Evolutionary conservation across 2,888 invertebrate genomes (phyloP), one percentile per base, ranked within the genome.

Genomic region (Eustalomyia histrio): DNA sequence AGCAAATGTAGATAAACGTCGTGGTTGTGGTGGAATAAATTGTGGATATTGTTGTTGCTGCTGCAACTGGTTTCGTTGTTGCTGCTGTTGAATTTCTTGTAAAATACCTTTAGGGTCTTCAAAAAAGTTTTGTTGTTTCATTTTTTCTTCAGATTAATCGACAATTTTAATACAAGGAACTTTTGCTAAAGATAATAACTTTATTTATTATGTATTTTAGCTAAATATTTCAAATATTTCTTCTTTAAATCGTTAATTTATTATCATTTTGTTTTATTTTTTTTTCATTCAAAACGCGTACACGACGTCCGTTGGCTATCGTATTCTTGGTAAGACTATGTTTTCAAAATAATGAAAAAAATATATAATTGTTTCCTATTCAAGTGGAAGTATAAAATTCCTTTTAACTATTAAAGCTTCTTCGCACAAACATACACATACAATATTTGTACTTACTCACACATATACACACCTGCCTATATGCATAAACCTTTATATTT

Each of bases 251-350:
- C 6, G 5, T 29, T 29, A 24, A 47, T 55, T 33, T 47, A 17
- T 33, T 52, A 6, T 16, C 10, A 50, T 43, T 57, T n/a, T 1
- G 64, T 71, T n/a, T n/a, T n/a, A n/a, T n/a, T n/a, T n/a, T n/a
- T n/a, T n/a, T n/a, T 47, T 53, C 16, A 29, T 14, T 65, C 33
- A n/a, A 69, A 76, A 76, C 29, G 68, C 68, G 75, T 83, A 86
- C 29, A 29, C 88, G 2, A 88, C 88, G 89, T 88, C 88, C 87
- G 88, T 84, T 85, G 84, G 86, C 87, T 86, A 87, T 86, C 86
- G 87, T 84, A 86, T 87, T 86, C 87, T 84, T 86, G 85, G 85
- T 81, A 86, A 84, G 86, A 88, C 88, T 88, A 88, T 86, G 84
- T 39, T 39, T 39, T 83, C 82, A 83, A 80, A 84, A 78, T 67